A percentile compares a stretch with the other conserved stretches of the same genome.
phyloP scores from a whole-genome alignment of 2,113 vertebrate genomes.

The Melanerpes aurifrons region DNA sequence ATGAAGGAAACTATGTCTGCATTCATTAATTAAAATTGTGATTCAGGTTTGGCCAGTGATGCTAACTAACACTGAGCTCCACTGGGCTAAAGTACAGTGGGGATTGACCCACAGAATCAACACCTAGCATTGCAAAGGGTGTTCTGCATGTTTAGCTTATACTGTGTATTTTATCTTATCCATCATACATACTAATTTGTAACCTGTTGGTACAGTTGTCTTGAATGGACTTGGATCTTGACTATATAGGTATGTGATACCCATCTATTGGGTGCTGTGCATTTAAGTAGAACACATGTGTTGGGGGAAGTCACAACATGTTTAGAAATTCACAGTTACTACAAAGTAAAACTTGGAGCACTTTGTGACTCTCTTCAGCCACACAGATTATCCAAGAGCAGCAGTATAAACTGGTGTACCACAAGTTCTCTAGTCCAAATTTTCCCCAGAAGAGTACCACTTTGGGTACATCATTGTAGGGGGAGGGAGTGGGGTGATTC shows the following conservation, averaged over 20 bases:
- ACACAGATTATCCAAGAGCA: not conserved
- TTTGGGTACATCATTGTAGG: not conserved
- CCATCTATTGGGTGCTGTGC: not conserved
- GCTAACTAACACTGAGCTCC: not conserved
- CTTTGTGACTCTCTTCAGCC: not conserved
- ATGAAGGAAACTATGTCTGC: not conserved
- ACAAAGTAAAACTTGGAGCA: not conserved
- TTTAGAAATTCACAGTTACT: not conserved
- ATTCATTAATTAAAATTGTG: not conserved
- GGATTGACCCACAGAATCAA: not conserved
- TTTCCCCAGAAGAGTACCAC: not conserved
- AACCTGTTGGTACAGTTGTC: not conserved
- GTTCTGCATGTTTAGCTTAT: conserved; percentile 12
- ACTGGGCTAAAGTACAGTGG: not conserved
- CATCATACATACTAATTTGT: not conserved
- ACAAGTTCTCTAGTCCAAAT: not conserved
- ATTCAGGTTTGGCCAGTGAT: not conserved
- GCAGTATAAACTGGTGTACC: not conserved
- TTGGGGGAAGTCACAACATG: not conserved
- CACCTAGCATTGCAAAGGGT: not conserved
- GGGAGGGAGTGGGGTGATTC: not conserved
- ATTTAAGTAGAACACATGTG: not conserved
- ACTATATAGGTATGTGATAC: not conserved
- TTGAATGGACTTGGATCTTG: not conserved
- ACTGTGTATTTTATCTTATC: not conserved